phyloP scores from a whole-genome alignment of 2,113 vertebrate genomes.

The Falco punctatus region DNA sequence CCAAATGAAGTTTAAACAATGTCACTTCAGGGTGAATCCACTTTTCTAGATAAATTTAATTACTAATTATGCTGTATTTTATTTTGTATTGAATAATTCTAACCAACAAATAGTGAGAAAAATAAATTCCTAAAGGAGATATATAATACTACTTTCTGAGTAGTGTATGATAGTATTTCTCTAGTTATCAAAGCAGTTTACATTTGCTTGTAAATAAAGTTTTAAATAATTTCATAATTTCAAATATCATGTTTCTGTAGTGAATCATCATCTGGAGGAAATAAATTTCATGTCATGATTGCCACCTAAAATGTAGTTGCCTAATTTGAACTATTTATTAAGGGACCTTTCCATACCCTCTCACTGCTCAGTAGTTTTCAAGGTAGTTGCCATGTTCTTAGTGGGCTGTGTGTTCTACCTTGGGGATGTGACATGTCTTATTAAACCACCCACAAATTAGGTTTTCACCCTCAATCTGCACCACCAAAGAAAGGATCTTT shows the following conservation, averaged over 20 bases:
- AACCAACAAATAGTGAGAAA: not conserved
- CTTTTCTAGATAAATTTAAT: not conserved
- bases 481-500: not conserved
- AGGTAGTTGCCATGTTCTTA: not conserved
- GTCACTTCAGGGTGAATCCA: not conserved
- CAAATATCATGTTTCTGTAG: not conserved
- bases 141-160: not conserved
- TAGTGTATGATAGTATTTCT: not conserved
- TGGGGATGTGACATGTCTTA: not conserved
- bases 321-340: not conserved
- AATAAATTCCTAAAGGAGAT: not conserved
- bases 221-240: not conserved
- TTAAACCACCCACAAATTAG: not conserved
- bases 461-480: not conserved
- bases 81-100: not conserved
- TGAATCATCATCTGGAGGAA: not conserved
- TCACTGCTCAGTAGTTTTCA: not conserved
- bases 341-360: not conserved
- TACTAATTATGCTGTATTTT: not conserved
- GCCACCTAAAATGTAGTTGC: not conserved
- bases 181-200: not conserved
- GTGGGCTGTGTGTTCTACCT: not conserved
- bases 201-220: not conserved
- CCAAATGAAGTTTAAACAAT: not conserved
- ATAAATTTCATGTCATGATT: not conserved